These are phyloP conservation scores for Enteromius mattozi DNA, from an alignment of 2,797 vertebrate species.

Conservation along the genomic window DNA sequence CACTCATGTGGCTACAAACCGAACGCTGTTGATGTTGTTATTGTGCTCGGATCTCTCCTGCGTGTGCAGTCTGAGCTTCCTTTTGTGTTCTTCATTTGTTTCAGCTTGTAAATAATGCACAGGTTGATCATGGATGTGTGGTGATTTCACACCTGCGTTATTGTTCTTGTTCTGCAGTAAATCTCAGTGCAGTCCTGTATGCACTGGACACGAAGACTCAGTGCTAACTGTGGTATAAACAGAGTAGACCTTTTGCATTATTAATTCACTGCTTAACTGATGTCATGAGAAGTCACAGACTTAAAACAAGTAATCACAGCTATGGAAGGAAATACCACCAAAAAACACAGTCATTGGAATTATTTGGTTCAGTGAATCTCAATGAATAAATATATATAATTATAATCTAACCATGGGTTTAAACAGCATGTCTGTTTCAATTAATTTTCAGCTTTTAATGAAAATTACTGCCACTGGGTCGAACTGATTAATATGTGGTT, in stretches of 20 bases:
- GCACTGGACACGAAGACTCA: not conserved
- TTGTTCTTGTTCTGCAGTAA: slow-evolving; percentile 46
- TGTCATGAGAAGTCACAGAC: not conserved
- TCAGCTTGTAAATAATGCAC: slow-evolving; percentile 51
- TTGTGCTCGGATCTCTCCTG: not conserved
- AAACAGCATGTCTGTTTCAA: not conserved
- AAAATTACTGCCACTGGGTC: not conserved
- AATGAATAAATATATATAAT: too few species aligned
- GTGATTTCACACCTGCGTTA: slow-evolving; percentile 45
- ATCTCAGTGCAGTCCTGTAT: slow-evolving; percentile 39
- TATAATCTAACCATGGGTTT: not conserved
- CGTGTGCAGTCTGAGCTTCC: not conserved
- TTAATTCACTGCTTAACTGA: not conserved
- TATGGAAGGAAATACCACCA: not conserved
- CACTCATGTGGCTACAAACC: not conserved
- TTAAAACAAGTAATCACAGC: not conserved
- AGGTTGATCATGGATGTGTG: slow-evolving; percentile 51
- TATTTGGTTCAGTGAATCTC: not conserved
- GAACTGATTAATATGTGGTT: not conserved
- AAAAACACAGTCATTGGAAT: not conserved
- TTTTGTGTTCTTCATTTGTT: not conserved
- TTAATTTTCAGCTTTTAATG: not conserved
- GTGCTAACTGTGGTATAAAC: not conserved
- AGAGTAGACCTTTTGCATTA: not conserved
- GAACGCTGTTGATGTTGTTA: not conserved